Evolutionary conservation across 2,888 invertebrate genomes (phyloP).

Genomic region (Eristalis intricaria): DNA sequence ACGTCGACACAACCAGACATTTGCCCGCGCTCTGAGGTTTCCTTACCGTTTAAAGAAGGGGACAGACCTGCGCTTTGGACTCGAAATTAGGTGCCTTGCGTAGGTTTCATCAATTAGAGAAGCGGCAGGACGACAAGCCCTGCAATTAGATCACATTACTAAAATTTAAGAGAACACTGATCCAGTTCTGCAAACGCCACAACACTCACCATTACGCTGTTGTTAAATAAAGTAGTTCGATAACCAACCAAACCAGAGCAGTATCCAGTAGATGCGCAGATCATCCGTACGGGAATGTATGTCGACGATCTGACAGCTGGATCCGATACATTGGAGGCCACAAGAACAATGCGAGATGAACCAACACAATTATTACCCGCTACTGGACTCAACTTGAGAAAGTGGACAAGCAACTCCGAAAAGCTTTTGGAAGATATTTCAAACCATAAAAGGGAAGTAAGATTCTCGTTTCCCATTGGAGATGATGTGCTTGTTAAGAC

Average conservation of each 20-base stretch:
- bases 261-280: conserved; percentile 51
- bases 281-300: conserved; percentile 32
- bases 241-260: conserved; percentile 24
- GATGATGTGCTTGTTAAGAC: not conserved
- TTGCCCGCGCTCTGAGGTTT: not conserved
- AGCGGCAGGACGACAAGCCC: not conserved
- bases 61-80: not conserved
- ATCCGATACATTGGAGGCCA: conserved; percentile 36
- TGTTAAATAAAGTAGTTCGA: conserved; percentile 16
- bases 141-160: not conserved
- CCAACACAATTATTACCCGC: conserved; percentile 13
- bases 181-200: not conserved
- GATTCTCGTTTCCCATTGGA: no score
- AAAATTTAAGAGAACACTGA: not conserved
- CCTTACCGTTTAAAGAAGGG: conserved; percentile 4
- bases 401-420: conserved; percentile 1
- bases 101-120: conserved; percentile 27
- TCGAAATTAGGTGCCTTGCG: conserved; percentile 28
- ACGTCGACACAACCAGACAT: not conserved
- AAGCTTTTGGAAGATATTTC: conserved; percentile 19
- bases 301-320: conserved; percentile 49
- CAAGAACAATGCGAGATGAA: conserved; percentile 1
- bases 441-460: no score
- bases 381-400: conserved; percentile 25
- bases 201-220: conserved; percentile 6